A percentile compares a stretch with the other conserved stretches of the same genome.
phyloP scores from a whole-genome alignment of 2,113 vertebrate species.

The Myrmecophaga tridactyla region DNA sequence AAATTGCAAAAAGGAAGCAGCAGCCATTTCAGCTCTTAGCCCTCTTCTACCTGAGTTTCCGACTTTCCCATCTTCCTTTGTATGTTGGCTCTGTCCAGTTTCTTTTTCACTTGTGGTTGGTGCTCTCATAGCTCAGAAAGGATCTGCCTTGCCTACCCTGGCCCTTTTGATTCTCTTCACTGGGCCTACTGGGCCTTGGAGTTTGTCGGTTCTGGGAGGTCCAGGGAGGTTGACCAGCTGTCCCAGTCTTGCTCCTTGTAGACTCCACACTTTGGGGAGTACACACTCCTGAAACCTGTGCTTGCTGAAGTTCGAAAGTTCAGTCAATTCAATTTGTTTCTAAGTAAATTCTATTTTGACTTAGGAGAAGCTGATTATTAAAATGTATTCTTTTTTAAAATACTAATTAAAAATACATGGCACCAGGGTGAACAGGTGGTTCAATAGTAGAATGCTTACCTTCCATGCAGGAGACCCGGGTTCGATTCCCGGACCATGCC shows the following conservation, averaged over 20 bases:
- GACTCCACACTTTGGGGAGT: neutral
- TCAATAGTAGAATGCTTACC: no score
- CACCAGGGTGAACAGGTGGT: no score
- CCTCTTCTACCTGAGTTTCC: neutral
- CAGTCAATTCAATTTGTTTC: neutral
- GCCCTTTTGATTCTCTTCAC: neutral
- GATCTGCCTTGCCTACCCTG: neutral
- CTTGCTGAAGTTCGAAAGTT: slow-evolving; percentile 50
- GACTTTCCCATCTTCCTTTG: neutral
- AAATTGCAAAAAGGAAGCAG: neutral
- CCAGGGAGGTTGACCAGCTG: neutral
- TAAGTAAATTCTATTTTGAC: neutral
- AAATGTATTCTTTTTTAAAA: slow-evolving; percentile 10
- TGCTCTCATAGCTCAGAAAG: neutral
- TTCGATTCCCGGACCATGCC: no score
- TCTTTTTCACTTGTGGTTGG: neutral
- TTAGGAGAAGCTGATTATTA: neutral
- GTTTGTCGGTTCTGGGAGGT: neutral
- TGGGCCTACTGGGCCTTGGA: neutral
- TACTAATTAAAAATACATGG: neutral
- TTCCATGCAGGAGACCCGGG: no score
- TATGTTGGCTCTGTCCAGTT: neutral
- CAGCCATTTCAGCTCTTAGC: neutral
- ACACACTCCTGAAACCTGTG: neutral
- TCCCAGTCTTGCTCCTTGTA: neutral